Evolutionary conservation across 2,797 vertebrate genomes (phyloP).

Genomic region (Alca torda): DNA sequence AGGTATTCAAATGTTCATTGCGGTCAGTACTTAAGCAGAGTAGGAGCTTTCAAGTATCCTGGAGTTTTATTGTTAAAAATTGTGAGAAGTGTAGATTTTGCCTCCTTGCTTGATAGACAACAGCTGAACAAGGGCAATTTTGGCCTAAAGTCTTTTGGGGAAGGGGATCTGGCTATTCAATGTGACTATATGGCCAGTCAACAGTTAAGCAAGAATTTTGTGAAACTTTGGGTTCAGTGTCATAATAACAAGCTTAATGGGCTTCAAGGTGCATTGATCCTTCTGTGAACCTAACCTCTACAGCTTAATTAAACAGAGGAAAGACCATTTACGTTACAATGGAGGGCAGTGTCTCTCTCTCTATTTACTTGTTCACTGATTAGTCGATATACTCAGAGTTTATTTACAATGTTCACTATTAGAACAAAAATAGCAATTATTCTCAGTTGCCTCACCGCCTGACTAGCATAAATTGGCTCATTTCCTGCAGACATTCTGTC

Average conservation of each 20-base stretch:
- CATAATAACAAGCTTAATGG: background rate
- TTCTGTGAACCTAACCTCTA: background rate
- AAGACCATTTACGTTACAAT: background rate
- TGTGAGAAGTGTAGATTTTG: background rate
- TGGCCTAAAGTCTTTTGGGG: background rate
- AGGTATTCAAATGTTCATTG: background rate
- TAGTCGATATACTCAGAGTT: background rate
- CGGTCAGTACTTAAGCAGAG: background rate
- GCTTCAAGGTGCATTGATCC: background rate
- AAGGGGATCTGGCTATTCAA: background rate
- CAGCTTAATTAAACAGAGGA: background rate
- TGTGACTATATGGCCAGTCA: background rate
- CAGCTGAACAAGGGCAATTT: background rate
- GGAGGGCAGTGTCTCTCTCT: background rate
- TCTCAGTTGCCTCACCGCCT: background rate
- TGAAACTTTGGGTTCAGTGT: background rate
- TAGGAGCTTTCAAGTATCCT: background rate
- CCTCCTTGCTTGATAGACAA: background rate
- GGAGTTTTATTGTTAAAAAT: background rate
- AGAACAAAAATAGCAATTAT: background rate
- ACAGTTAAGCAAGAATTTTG: background rate
- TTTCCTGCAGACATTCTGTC: background rate
- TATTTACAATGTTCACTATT: background rate
- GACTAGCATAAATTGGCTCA: background rate
- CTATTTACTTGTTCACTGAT: background rate